Base-by-base conservation (phyloP, 1,140 invertebrate species). In the Pinna nobilis region DNA sequence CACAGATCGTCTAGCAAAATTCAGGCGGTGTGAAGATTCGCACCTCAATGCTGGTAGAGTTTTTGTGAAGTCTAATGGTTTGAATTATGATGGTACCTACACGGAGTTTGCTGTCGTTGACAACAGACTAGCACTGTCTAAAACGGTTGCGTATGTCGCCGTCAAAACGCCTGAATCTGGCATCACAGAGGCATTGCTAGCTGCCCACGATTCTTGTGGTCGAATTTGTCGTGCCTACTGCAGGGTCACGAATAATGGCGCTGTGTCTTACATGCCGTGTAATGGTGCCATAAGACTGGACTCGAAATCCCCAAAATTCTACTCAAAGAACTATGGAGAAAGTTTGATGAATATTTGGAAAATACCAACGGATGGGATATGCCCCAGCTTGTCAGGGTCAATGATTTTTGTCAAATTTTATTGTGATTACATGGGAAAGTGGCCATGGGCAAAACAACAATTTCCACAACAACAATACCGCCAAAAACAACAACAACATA, bases 371-470 rank as follows among this genome's bases (percentile, higher is more conserved):
- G 50, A 70, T 13, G 61, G 65, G 30, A 61, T 69, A 25, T 80
- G 73, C 55, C 79, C 79, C 2, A 73, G 23, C 18, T 15, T 74
- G 1, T 55, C 76, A 59, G 55, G 71, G 25, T 47, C 51, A 15
- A 37, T 64, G 33, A 67, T 76, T 13, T 70, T 70, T 3, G 13
- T 80, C 0, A 73, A 74, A 30, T 80, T 80, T 60, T 74, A 74
- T 37, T 80, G 79, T 41, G 74, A 75, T 35, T 78, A 74, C 37
- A 76, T 67, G 11, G 66, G 76, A 25, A 49, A 72, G 2, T 77
- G 75, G 75, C 71, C 74, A 30, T 77, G 73, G 74, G n/a, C n/a
- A n/a, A n/a, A n/a, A n/a, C n/a, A n/a, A n/a, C n/a, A n/a, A n/a
- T n/a, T n/a, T n/a, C n/a, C n/a, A n/a, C n/a, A n/a, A n/a, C n/a